Conservation (phyloP, 2,888 invertebrate genomes). For the Limnephilus marmoratus region DNA sequence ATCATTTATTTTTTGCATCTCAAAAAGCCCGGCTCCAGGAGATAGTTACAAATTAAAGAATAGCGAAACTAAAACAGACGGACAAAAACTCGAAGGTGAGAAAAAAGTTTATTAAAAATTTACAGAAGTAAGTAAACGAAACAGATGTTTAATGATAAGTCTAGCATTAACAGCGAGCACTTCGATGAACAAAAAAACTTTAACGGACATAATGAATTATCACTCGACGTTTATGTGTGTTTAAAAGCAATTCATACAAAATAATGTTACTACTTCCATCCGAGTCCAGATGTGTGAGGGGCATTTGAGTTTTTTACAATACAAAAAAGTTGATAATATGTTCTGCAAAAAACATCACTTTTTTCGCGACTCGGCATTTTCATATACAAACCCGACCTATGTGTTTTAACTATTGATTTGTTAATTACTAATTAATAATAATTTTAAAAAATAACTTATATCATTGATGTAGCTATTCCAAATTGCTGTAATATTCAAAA, state of each 20-base stretch:
- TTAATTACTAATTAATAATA: background rate
- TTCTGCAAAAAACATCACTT: background rate
- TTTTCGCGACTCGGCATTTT: background rate
- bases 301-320: background rate
- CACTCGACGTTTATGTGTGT: background rate
- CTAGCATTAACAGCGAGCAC: background rate
- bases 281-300: background rate
- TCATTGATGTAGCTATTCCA: too few species aligned
- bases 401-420: background rate
- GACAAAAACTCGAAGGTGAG: background rate
- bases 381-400: background rate
- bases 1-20: slow-evolving; percentile 53
- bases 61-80: background rate
- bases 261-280: background rate
- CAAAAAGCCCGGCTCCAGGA: slow-evolving; percentile 16
- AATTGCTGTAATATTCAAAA: too few species aligned
- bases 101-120: background rate
- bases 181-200: background rate
- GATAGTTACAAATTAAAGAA: background rate
- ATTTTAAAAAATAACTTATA: too few species aligned
- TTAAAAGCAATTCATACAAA: background rate
- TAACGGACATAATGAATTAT: background rate
- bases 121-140: background rate
- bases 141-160: background rate
- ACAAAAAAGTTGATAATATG: background rate